Evolutionary conservation across 2,113 vertebrate species (phyloP), one percentile per base, ranked within the genome.

Genomic region (Etheostoma spectabile): DNA sequence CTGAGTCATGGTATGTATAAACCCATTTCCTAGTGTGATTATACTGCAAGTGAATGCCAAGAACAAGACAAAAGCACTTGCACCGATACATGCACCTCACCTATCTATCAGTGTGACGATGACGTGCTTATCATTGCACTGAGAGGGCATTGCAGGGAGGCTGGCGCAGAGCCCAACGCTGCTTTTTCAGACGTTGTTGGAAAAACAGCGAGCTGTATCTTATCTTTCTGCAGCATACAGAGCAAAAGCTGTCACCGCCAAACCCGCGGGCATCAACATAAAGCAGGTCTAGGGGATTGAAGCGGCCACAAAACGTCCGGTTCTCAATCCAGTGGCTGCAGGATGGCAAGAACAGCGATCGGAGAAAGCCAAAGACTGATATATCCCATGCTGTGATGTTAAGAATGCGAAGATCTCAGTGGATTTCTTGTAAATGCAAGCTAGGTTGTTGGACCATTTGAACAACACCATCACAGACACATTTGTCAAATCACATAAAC

Each of bases 221-320:
- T 83, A 91, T 89, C 89, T 81, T 4, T 22, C 65, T 51, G 65
- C 73, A 79, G 62, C 74, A 68, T 12, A 33, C 63, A 48, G 70
- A 76, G 72, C 38, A 16, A 81, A 80, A 30, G 21, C 82, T 72
- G 86, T 86, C 82, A 64, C 8, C 4, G 0, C 33, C 27, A 27
- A 64, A 65, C 51, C 79, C n/a, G 45, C 63, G 2, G 63, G 12
- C 49, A 38, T 30, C 61, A 45, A 83, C 71, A 83, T 14, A 55
- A 81, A 82, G 30, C 87, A 93, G 82, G 42, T 35, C 55, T 13
- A 19, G 38, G 4, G 46, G 48, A 61, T 14, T 1, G 51, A 78
- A 35, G 18, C 2, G 4, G 19, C 35, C 60, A 15, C 12, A 69
- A 73, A 27, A 51, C 27, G 59, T 57, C 51, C n/a, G 33, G 30